These are phyloP conservation scores for Cygnus buccinator DNA, from an alignment of 2,113 vertebrate genomes.

Conservation along the genomic window DNA sequence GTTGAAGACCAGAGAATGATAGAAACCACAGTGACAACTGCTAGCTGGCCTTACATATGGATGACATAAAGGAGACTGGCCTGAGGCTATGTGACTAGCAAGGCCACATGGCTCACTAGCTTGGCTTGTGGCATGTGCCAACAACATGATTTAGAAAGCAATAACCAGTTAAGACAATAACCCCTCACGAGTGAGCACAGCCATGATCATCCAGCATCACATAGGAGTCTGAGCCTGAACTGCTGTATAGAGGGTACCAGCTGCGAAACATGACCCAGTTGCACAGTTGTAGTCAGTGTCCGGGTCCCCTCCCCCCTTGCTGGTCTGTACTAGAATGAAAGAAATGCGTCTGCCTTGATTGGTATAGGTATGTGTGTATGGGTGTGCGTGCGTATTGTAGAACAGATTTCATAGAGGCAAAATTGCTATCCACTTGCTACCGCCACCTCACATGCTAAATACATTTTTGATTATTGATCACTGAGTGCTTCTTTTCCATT, in stretches of 20 bases:
- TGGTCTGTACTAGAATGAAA: neutral
- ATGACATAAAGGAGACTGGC: neutral
- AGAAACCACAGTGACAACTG: neutral
- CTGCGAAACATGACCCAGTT: neutral
- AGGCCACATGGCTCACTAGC: neutral
- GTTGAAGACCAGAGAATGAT: neutral
- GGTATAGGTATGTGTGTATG: too few species aligned
- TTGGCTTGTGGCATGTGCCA: neutral
- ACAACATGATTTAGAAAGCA: neutral
- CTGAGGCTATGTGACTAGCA: neutral
- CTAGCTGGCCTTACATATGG: neutral
- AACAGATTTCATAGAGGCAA: neutral
- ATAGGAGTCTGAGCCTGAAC: neutral
- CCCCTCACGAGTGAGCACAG: neutral
- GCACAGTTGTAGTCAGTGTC: neutral
- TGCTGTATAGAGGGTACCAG: accelerated
- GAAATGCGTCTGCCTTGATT: neutral
- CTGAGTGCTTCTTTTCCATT: neutral
- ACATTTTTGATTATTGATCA: neutral
- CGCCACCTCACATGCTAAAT: neutral
- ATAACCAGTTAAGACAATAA: neutral
- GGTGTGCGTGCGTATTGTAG: neutral
- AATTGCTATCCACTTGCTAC: accelerated
- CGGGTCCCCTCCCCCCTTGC: neutral
- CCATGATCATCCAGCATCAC: neutral